Evolutionary conservation across 2,113 vertebrate species (phyloP), one percentile per base, ranked within the genome.

Genomic region (Eubucco bourcierii): DNA sequence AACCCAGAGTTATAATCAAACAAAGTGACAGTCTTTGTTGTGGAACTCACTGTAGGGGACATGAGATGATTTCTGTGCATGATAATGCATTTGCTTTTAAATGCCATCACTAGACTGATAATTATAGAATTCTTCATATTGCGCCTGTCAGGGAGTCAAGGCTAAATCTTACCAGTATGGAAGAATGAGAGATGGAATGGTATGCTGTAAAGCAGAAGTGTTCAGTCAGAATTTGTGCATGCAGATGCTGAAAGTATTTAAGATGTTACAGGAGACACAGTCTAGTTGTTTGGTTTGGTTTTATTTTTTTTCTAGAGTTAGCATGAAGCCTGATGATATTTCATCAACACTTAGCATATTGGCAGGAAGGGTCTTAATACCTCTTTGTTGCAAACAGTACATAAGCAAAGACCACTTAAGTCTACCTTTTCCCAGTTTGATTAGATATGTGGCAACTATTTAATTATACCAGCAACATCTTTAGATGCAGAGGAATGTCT

Each of bases 111-210:
- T 95, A 79, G 94, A 84, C 56, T 59, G 81, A 97, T 97, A 97
- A 98, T 97, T 97, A 97, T 91, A 96, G 92, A 97, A 97, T 94
- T 92, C 80, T 95, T 97, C 93, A 96, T 95, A 95, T 97, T 97
- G 94, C 0, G 84, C 91, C 94, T 97, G 94, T 97, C 87, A 84
- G 84, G 90, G 84, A 88, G 90, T 96, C 96, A 97, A 95, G 72
- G 52, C 82, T 91, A 55, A 90, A 90, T 88, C 79, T 74, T 92
- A 81, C 76, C 76, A 95, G 65, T 17, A 25, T 92, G 77, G 50
- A 60, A 84, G 80, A 84, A 50, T 86, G 58, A 73, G 88, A 96
- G 78, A 89, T 83, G 72, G 85, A 65, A 90, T 94, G 96, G 44
- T 59, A 67, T 85, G 81, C 83, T 77, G 79, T 63, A 84, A 93